Percentiles rank a stretch among this genome's conserved stretches.
These are phyloP conservation scores for Meloe dianella DNA, from an alignment of 2,888 invertebrate species.

Conservation along the genomic window DNA sequence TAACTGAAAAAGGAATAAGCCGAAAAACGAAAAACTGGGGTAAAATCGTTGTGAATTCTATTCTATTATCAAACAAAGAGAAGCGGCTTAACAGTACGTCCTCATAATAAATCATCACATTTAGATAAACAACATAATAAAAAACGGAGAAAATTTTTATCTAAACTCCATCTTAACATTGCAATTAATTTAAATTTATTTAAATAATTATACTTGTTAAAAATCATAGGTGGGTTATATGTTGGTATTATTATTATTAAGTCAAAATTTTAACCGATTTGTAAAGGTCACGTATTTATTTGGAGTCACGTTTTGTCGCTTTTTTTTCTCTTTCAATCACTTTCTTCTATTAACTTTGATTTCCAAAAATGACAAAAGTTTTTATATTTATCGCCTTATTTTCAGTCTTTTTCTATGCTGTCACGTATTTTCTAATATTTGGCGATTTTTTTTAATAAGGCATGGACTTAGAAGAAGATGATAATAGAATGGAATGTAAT, in stretches of 20 bases:
- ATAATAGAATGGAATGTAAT: constrained; percentile 21
- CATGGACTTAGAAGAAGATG: constrained; percentile 13
- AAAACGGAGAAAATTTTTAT: background rate
- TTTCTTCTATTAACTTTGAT: background rate
- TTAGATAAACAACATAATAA: background rate
- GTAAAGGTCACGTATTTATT: constrained; percentile 26
- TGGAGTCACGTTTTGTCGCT: constrained; percentile 22
- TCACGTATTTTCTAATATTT: constrained; percentile 19
- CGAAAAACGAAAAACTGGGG: too few relatives aligned
- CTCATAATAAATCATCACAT: background rate
- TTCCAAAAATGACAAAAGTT: constrained; percentile 9
- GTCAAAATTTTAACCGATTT: constrained; percentile 2
- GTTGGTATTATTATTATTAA: background rate
- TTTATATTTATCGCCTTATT: constrained; percentile 3
- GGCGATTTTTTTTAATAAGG: constrained; percentile 16
- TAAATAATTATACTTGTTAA: constrained; percentile 6
- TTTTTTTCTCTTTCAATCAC: background rate
- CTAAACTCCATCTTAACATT: background rate
- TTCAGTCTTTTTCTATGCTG: constrained; percentile 17
- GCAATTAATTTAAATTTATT: constrained; percentile 5
- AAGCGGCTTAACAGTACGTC: background rate
- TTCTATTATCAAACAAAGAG: too few relatives aligned
- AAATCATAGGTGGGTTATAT: constrained; percentile 8
- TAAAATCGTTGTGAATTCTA: too few relatives aligned
- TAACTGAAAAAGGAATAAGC: too few relatives aligned